phyloP scores from a whole-genome alignment of 2,888 invertebrate genomes.

The Dryobota labecula region DNA sequence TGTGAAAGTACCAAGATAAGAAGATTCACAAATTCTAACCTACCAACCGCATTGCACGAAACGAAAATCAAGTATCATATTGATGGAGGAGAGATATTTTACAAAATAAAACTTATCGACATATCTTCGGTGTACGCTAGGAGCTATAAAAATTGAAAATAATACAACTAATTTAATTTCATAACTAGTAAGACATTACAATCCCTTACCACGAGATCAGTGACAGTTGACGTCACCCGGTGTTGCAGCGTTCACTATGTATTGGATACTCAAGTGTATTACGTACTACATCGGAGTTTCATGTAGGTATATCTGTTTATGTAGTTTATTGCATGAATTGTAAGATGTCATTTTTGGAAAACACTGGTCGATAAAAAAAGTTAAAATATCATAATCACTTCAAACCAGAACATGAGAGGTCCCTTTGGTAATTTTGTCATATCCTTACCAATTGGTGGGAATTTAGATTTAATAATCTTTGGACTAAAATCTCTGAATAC shows the following conservation, averaged over 20 bases:
- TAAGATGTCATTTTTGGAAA: constrained; percentile 56
- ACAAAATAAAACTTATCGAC: constrained; percentile 91
- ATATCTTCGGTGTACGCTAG: constrained; percentile 91
- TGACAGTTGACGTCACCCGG: constrained; percentile 86
- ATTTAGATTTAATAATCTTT: constrained; percentile 87
- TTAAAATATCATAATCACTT: constrained; percentile 58
- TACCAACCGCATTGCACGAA: constrained; percentile 76
- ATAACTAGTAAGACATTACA: constrained; percentile 90
- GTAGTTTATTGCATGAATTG: constrained; percentile 58
- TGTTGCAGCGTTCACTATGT: constrained; percentile 70
- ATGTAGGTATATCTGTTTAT: constrained; percentile 60
- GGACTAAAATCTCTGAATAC: constrained; percentile 82
- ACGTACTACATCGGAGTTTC: constrained; percentile 59
- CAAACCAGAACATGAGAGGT: constrained; percentile 73
- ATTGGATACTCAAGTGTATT: constrained; percentile 57
- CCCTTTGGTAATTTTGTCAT: constrained; percentile 83
- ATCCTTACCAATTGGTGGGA: constrained; percentile 87
- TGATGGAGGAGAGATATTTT: constrained; percentile 90
- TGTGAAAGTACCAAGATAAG: constrained; percentile 70
- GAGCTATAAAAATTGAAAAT: constrained; percentile 91
- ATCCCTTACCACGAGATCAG: constrained; percentile 91
- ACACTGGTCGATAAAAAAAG: constrained; percentile 57
- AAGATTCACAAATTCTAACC: constrained; percentile 69
- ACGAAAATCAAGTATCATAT: constrained; percentile 83
- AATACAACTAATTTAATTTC: constrained; percentile 91